These are phyloP conservation scores for Exaiptasia diaphana DNA, from an alignment of 64 coral and sea anemone genomes.

Conservation along the genomic window DNA sequence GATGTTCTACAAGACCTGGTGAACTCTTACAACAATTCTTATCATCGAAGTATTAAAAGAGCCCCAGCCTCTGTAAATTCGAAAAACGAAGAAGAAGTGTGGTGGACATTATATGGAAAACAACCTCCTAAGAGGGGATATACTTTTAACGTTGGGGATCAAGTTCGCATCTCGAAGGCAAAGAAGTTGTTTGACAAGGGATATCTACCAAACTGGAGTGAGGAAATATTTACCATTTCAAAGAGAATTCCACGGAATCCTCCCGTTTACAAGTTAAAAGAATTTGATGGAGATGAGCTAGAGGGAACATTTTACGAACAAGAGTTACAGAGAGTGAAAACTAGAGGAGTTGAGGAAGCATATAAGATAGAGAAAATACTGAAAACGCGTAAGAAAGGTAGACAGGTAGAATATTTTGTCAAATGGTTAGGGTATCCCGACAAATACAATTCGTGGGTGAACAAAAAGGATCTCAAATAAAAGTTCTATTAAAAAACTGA, in stretches of 20 bases:
- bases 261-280: slow-evolving; percentile 31
- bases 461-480: neutral
- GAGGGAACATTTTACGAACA: slow-evolving; percentile 41
- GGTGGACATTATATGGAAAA: neutral
- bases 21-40: neutral
- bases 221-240: slow-evolving; percentile 36
- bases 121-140: too few species aligned
- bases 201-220: slow-evolving; percentile 1
- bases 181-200: slow-evolving; percentile 27
- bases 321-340: slow-evolving; percentile 1
- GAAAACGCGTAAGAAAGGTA: neutral
- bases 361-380: neutral
- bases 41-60: neutral
- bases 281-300: slow-evolving; percentile 17
- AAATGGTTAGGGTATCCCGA: slow-evolving; percentile 28
- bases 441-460: slow-evolving; percentile 8
- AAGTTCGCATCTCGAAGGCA: neutral
- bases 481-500: neutral
- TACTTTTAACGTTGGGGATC: neutral
- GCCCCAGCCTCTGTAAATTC: neutral
- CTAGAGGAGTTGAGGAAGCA: neutral
- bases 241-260: neutral
- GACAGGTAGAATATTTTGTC: neutral
- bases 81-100: neutral
- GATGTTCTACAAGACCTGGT: neutral